phyloP scores from a whole-genome alignment of 2,888 invertebrate species.

The Callyntrura sp. region DNA sequence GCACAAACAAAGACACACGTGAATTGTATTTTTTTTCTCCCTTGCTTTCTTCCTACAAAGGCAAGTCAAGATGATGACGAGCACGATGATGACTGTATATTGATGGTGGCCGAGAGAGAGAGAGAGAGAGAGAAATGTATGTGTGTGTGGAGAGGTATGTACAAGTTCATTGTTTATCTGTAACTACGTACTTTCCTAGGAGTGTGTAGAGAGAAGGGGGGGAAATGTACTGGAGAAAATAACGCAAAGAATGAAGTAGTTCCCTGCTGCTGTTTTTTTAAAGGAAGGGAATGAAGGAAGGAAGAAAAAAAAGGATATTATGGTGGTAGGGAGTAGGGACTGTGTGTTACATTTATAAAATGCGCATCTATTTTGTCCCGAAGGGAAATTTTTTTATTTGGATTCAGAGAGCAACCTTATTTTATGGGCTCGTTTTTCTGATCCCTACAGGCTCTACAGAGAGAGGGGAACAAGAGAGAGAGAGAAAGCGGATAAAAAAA shows the following conservation, averaged over 20 bases:
- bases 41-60: no score
- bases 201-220: no score
- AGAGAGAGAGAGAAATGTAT: not conserved
- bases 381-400: slow-evolving; percentile 72
- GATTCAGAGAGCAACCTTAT: slow-evolving; percentile 73
- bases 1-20: not conserved
- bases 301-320: slow-evolving; percentile 31
- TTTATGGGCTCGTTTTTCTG: slow-evolving; percentile 65
- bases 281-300: slow-evolving; percentile 15
- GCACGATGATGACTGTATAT: no score
- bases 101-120: not conserved
- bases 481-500: no score
- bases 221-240: no score
- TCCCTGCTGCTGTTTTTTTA: no score
- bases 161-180: no score
- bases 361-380: slow-evolving; percentile 70
- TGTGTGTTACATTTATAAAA: slow-evolving; percentile 66
- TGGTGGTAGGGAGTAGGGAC: no score
- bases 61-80: slow-evolving; percentile 43
- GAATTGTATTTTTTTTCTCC: no score
- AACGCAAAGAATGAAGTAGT: slow-evolving; percentile 16
- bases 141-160: no score
- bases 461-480: no score
- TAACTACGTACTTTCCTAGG: no score
- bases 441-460: slow-evolving; percentile 59